Evolutionary conservation across 2,797 vertebrate genomes (phyloP), one percentile per base, ranked within the genome.

Genomic region (Ptychobarbus kaznakovi): DNA sequence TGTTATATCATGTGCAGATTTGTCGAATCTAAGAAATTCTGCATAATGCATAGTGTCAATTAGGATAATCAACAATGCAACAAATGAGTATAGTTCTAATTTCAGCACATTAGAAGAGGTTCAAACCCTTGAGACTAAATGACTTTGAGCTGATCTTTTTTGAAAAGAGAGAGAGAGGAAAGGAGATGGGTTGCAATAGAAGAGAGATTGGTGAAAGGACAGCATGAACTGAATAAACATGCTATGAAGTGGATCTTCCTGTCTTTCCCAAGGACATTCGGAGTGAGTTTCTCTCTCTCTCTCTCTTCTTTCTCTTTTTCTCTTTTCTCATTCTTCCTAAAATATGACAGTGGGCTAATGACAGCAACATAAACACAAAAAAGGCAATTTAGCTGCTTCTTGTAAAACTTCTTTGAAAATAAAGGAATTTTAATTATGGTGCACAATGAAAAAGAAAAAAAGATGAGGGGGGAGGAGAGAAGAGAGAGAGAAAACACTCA

Each of bases 371-470:
- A 94, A 94, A 95, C 92, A 94, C 93, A 95, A 95, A 85, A 90
- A 95, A 95, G 94, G 94, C 94, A 95, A 95, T 95, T 95, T 95
- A 93, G 94, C 94, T 93, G 82, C 93, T 92, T 94, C 94, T 93
- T 95, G 94, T 93, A 93, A 93, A 94, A 94, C 93, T 95, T 95
- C 95, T 96, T 96, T 95, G 94, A 96, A 96, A 95, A 95, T 96
- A 95, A 95, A 95, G 93, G 93, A 95, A 95, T 96, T 95, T 96
- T 96, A 96, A 96, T 96, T 95, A 96, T 86, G 93, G 92, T 92
- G 73, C 94, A 95, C 94, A 95, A 95, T 95, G 93, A 95, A 94
- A 94, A 95, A 95, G 92, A 92, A 93, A 94, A 86, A 95, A 94
- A 93, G 91, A 90, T 95, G 94, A 95, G 95, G 96, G 97, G 95